These are phyloP conservation scores for Myotis brandtii DNA, from an alignment of 2,113 vertebrate species.

Conservation along the genomic window DNA sequence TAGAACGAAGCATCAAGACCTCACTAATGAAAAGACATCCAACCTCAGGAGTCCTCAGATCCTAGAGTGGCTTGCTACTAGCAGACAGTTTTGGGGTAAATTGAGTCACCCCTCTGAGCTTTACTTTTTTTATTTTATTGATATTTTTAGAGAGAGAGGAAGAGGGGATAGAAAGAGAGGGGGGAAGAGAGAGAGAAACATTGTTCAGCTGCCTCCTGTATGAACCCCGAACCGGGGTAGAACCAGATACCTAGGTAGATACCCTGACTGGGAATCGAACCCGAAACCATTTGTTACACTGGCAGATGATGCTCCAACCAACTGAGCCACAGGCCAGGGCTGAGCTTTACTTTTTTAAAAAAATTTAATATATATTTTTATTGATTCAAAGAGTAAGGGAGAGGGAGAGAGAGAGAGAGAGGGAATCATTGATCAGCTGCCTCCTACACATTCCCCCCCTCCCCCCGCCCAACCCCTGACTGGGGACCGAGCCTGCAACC, in stretches of 20 bases:
- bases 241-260: no score
- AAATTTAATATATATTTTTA: no score
- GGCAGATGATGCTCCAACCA: no score
- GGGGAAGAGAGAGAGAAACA: not conserved
- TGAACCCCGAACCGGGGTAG: no score
- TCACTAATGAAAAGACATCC: not conserved
- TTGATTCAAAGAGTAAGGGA: no score
- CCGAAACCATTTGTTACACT: no score
- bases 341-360: no score
- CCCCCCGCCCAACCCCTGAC: accelerated
- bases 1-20: not conserved
- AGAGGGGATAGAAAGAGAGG: no score
- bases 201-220: not conserved
- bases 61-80: not conserved
- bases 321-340: no score
- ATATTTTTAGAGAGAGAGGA: not conserved
- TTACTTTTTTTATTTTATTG: not conserved
- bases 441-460: not conserved
- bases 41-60: not conserved
- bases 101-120: not conserved
- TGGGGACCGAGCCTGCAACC: not conserved
- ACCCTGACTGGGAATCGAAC: no score
- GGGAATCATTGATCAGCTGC: not conserved
- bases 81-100: not conserved
- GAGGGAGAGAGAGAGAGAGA: no score